These are phyloP conservation scores for Leptinotarsa haldemani DNA, from an alignment of 2,888 invertebrate genomes.

Conservation along the genomic window DNA sequence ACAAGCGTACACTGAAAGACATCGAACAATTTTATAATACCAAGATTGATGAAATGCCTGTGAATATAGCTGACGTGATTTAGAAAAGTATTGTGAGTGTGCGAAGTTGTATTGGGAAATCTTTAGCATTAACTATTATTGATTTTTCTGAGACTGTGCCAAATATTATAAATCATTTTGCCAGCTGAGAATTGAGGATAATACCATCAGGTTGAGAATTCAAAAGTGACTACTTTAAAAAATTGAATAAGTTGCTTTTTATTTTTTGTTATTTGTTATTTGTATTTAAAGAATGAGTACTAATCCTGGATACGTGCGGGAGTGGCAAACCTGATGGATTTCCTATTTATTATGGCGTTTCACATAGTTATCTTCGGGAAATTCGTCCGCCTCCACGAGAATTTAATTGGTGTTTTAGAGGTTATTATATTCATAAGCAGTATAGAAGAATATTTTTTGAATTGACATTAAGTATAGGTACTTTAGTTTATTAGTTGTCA, in stretches of 20 bases:
- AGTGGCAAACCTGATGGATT: conserved; percentile 54
- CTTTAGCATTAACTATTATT: conserved; percentile 68
- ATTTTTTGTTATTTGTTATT: too few species aligned
- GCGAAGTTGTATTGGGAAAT: conserved; percentile 66
- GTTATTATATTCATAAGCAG: conserved; percentile 83
- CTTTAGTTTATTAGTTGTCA: too few species aligned
- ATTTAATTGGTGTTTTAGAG: conserved; percentile 84
- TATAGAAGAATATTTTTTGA: conserved; percentile 70
- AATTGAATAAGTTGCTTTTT: too few species aligned
- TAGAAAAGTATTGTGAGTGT: conserved; percentile 70
- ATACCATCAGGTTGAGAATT: too few species aligned
- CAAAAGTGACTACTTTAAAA: too few species aligned
- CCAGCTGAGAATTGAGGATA: too few species aligned
- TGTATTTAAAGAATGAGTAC: too few species aligned
- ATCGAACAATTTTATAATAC: conserved; percentile 99
- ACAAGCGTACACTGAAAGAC: conserved; percentile 93
- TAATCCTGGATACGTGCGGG: conserved; percentile 53
- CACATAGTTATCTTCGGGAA: conserved; percentile 62
- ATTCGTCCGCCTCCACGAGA: conserved; percentile 75
- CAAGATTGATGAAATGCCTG: conserved; percentile 99
- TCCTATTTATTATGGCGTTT: conserved; percentile 37
- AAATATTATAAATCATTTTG: conserved; percentile 47
- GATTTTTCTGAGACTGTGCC: conserved; percentile 61
- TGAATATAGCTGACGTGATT: conserved; percentile 99
- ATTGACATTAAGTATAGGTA: too few species aligned